Base-by-base conservation (phyloP, 2,113 vertebrate species). In the Pavo muticus region DNA sequence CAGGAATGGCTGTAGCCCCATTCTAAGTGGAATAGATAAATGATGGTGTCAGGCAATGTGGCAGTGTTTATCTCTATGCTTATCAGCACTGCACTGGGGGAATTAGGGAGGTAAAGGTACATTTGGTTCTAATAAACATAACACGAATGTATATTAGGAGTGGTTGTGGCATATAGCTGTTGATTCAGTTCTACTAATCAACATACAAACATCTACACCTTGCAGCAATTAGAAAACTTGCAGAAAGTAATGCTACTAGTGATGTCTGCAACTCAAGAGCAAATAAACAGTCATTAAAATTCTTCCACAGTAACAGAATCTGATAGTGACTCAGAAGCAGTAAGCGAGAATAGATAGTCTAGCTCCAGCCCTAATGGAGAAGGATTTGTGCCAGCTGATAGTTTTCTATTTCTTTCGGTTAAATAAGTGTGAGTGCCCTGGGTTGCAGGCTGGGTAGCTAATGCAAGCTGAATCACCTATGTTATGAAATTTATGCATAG, bases 201-300 rank as follows among this genome's bases (percentile, higher is more conserved):
- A 21, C 39, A 69, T 30, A 57, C 30, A 77, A 90, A 78, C 18
- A 60, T 15, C 14, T 40, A 72, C 92, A 87, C 10, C 30, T 89
- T 93, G 72, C 40, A 89, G 63, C 61, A 81, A 84, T 93, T 92
- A 89, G 57, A 84, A 90, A 91, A 87, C 79, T 81, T 84, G 47
- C 45, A 74, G 80, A 94, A 93, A 63, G 39, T 68, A 93, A 52
- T 74, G 47, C 47, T 86, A 30, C 23, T 44, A 79, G 52, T 47
- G 32, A 17, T 74, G 56, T 68, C 39, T 90, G 2, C 80, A 87
- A 85, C 87, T 93, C 64, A 80, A 67, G 39, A 65, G 64, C 72
- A 93, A 91, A 92, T 76, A 96, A 94, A 80, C 75, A 80, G 25
- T 75, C 72, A 86, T 90, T 90, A 93, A 88, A 84, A 94, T 94